Base-by-base conservation (phyloP, 1,140 invertebrate genomes). In the Patella vulgata region DNA sequence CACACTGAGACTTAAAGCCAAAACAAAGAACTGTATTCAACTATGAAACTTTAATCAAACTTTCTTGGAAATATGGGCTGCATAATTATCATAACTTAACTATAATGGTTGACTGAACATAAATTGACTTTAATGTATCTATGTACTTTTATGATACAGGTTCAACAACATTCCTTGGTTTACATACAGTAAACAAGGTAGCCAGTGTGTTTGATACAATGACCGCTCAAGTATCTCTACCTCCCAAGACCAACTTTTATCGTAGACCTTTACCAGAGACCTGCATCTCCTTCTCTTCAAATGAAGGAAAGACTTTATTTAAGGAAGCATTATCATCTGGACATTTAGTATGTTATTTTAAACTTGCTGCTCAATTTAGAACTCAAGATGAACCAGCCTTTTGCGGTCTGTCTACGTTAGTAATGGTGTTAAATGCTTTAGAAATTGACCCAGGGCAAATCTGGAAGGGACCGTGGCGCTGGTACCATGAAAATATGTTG, bases 371-470 rank as follows among this genome's bases (percentile, higher is more conserved):
- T 14, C 82, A 84, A 62, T 84, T 83, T 57, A 67, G 81, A 3
- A 85, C 83, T 2, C 82, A 84, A 46, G 82, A 83, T 63, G 83
- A 84, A 40, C 82, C 82, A 17, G 79, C 83, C 0, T 85, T 74
- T 52, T 85, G 83, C 67, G 83, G 83, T 19, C 64, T 84, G n/a
- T 75, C 80, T 14, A 82, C 82, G n/a, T 71, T 85, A 3, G 78
- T 83, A 23, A 78, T 77, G 74, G 75, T 79, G 8, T 63, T 85
- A 11, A 85, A 84, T 61, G 75, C 80, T 11, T 63, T 85, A 27
- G 82, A 79, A 53, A 75, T 85, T 17, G 83, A 85, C 57, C 83
- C 83, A 0, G 80, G 75, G 8, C 56, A 66, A 42, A 73, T 84
- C 0, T 84, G 82, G 82, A 84, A 83, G 64, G 68, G 78, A 6